Evolutionary conservation across 2,113 vertebrate genomes (phyloP), one percentile per base, ranked within the genome.

Genomic region (Corythoichthys haematopterus): DNA sequence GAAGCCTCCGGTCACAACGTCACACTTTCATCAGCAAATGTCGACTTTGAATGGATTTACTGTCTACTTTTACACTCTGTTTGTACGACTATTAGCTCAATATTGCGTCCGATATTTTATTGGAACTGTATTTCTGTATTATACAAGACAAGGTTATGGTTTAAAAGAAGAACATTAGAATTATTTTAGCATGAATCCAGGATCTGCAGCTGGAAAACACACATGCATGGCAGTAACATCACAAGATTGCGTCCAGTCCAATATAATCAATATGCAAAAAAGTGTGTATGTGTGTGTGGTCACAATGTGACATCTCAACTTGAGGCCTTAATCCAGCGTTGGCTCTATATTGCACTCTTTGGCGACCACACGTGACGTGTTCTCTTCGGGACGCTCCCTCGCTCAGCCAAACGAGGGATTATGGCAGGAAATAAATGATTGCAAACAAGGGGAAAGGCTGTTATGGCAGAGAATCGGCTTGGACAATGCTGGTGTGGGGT

Each of bases 361-460:
- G 58, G 33, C 48, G 10, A 28, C 47, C 74, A 69, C 59, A 46
- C 20, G 76, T 77, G 66, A 46, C 56, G 15, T 47, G 63, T 67
- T 52, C 63, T 68, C 52, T 40, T 40, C 6, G 38, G 71, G 56
- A 59, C 38, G 16, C 52, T 73, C 72, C 67, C 70, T 45, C 74
- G 28, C 28, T 78, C 76, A 68, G 71, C 46, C 51, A 64, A 80
- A 57, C 53, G 65, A 71, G 71, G 82, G 78, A 78, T 85, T 83
- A 81, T 53, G 56, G 81, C 70, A 65, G 64, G 70, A 79, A 84
- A 37, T 66, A 61, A 76, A 69, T 50, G 63, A 53, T 57, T 64
- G 3, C 8, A 7, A 55, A 55, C 2, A 9, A n/a, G 15, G 52
- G n/a, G 52, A 55, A n/a, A 28, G 20, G 20, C 20, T 28, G 20